These are phyloP conservation scores for Lithobates pipiens DNA, from an alignment of 2,797 vertebrate species.

Conservation along the genomic window DNA sequence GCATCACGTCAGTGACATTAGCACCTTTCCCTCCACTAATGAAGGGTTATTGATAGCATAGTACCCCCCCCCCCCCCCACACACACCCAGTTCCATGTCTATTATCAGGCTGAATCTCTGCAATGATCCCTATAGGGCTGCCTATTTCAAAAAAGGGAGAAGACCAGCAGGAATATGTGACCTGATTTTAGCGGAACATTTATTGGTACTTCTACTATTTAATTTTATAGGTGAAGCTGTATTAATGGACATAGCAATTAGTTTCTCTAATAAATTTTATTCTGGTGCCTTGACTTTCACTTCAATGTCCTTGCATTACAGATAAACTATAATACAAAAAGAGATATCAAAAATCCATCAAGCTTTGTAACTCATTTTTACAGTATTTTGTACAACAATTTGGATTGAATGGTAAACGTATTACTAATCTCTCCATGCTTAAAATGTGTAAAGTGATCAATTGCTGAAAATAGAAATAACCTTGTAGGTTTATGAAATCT, in stretches of 20 bases:
- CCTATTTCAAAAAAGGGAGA: too few species aligned
- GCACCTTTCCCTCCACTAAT: too few species aligned
- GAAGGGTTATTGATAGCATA: too few species aligned
- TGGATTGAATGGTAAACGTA: not conserved
- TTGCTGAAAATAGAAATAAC: not conserved
- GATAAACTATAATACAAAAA: conserved; percentile 10
- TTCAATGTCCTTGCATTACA: not conserved
- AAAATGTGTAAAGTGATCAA: not conserved
- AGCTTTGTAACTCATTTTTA: conserved; percentile 16
- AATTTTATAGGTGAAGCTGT: too few species aligned
- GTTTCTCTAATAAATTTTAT: not conserved
- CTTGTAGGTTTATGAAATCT: not conserved
- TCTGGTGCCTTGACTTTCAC: not conserved
- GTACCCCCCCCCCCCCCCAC: too few species aligned
- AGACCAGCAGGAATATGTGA: too few species aligned
- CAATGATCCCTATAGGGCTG: too few species aligned
- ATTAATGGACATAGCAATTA: not conserved
- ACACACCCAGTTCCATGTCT: too few species aligned
- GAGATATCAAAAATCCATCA: conserved; percentile 11
- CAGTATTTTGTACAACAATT: not conserved
- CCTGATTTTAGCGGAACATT: too few species aligned
- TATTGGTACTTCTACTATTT: too few species aligned
- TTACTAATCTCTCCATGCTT: not conserved
- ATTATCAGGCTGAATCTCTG: too few species aligned
- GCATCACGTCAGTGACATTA: too few species aligned